Percentiles rank a stretch among this genome's conserved stretches.
These are phyloP conservation scores for Apis laboriosa DNA, from an alignment of 1,140 invertebrate genomes.

Conservation along the genomic window DNA sequence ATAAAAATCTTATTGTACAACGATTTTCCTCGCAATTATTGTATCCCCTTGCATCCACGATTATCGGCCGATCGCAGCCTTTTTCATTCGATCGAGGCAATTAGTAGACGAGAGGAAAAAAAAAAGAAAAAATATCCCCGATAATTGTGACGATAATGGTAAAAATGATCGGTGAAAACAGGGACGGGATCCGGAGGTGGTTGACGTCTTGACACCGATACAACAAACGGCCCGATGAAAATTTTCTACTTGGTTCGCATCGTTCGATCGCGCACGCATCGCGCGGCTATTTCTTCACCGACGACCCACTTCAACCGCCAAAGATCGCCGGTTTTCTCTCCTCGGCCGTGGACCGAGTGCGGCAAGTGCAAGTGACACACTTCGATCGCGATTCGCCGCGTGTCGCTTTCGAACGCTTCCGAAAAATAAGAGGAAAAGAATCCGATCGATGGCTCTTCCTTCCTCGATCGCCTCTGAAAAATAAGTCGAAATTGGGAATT, in stretches of 20 bases:
- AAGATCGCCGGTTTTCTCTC: slow-evolving; percentile 36
- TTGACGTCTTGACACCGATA: slow-evolving; percentile 34
- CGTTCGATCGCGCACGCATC: slow-evolving; percentile 18
- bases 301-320: slow-evolving; percentile 42
- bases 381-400: slow-evolving; percentile 18
- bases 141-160: slow-evolving; percentile 19
- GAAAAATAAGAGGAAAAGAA: not conserved
- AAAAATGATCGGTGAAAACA: slow-evolving; percentile 46
- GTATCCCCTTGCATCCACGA: not conserved
- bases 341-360: not conserved
- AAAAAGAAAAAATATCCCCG: not conserved
- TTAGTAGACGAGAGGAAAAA: not conserved
- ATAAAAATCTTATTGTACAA: too few relatives aligned
- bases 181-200: slow-evolving; percentile 21
- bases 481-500: too few relatives aligned
- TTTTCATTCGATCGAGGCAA: not conserved
- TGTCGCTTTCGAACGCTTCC: slow-evolving; percentile 22
- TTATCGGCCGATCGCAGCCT: not conserved
- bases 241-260: slow-evolving; percentile 48
- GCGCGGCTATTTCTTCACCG: slow-evolving; percentile 46
- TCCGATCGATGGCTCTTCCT: not conserved
- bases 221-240: slow-evolving; percentile 42
- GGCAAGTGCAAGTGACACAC: slow-evolving; percentile 57
- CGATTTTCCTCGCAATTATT: too few relatives aligned
- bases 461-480: too few relatives aligned